A percentile compares a stretch with the other conserved stretches of the same genome.
phyloP scores from a whole-genome alignment of 2,797 vertebrate genomes.

The Falco rusticolus region DNA sequence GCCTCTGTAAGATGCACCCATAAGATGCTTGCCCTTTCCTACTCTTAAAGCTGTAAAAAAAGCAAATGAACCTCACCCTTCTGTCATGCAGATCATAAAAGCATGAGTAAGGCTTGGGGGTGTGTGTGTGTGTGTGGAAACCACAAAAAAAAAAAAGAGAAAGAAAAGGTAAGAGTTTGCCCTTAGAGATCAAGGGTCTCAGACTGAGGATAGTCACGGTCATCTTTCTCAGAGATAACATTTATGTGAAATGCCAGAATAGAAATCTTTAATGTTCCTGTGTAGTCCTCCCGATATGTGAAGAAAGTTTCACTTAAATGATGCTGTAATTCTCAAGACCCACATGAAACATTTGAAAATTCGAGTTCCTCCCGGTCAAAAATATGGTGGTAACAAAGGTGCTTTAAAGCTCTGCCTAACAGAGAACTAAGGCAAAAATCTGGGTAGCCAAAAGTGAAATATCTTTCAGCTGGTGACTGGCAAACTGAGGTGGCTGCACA shows the following conservation, averaged over 20 bases:
- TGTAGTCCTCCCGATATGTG: accelerated
- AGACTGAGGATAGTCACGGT: neutral
- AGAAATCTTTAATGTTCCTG: neutral
- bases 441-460: neutral
- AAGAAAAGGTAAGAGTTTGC: neutral
- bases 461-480: neutral
- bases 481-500: neutral
- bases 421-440: neutral
- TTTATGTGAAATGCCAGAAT: neutral
- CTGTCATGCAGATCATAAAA: neutral
- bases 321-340: neutral
- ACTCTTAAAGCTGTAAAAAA: neutral
- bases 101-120: neutral
- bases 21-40: neutral
- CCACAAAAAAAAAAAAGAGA: neutral
- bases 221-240: neutral
- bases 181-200: neutral
- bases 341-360: neutral
- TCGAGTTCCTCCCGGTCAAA: neutral
- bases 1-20: neutral
- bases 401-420: neutral
- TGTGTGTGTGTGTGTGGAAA: too few relatives aligned
- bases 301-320: neutral
- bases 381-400: neutral
- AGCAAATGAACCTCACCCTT: neutral